A percentile compares a stretch with the other conserved stretches of the same genome.
These are phyloP conservation scores for Platyrinchus mystaceus DNA, from an alignment of 2,797 vertebrate genomes.

Conservation along the genomic window DNA sequence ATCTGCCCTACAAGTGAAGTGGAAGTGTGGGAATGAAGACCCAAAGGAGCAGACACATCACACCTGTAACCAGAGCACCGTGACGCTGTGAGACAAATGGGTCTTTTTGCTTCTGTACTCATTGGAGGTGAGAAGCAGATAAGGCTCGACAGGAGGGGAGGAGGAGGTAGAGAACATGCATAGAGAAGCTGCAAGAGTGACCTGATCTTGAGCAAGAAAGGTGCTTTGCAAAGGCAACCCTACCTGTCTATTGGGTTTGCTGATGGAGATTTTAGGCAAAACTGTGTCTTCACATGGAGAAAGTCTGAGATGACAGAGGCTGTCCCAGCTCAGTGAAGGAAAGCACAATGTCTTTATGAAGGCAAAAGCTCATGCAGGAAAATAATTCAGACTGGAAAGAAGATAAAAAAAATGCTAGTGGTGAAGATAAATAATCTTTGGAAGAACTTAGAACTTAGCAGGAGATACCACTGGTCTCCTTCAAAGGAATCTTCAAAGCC, in stretches of 20 bases:
- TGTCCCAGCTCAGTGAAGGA: background rate
- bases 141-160: background rate
- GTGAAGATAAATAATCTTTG: background rate
- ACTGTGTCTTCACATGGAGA: background rate
- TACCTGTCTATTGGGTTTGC: background rate
- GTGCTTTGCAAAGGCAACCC: background rate
- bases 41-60: background rate
- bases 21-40: background rate
- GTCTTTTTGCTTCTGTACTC: background rate
- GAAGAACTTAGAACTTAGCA: background rate
- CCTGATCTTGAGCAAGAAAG: background rate
- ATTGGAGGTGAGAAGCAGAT: background rate
- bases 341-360: background rate
- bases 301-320: background rate
- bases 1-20: background rate
- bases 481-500: background rate
- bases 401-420: background rate
- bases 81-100: background rate
- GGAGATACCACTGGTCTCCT: background rate
- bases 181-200: background rate
- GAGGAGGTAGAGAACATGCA: background rate
- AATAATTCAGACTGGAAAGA: background rate
- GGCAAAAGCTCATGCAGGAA: background rate
- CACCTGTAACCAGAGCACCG: accelerated
- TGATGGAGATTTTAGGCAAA: background rate